Percentiles rank a stretch among this genome's conserved stretches.
Evolutionary conservation across 2,888 invertebrate genomes (phyloP).

Genomic region (Yponomeuta cagnagella): DNA sequence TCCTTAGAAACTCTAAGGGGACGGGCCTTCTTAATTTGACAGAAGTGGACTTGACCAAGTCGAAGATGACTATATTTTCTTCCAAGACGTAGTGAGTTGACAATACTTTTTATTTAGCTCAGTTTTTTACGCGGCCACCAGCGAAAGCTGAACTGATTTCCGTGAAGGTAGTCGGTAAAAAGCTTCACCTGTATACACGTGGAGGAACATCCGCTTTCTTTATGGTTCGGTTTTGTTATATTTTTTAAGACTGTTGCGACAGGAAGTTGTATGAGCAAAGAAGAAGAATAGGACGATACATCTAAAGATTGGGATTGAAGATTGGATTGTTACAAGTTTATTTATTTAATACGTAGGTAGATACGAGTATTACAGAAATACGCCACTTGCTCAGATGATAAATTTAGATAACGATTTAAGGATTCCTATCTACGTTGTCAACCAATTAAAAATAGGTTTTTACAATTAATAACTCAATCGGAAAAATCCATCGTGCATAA

Average conservation of each 20-base stretch:
- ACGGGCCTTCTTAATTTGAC: not conserved
- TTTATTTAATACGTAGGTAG: no score
- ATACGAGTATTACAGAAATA: no score
- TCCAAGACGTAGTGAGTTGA: not conserved
- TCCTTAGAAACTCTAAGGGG: not conserved
- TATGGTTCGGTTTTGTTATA: not conserved
- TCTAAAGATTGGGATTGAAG: not conserved
- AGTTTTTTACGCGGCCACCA: slow-evolving; percentile 8
- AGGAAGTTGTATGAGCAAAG: slow-evolving; percentile 21
- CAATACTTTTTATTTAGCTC: no score
- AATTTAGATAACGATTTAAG: no score
- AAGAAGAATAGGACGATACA: not conserved
- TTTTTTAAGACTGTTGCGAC: not conserved
- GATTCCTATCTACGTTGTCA: no score
- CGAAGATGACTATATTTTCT: not conserved
- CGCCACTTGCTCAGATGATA: no score
- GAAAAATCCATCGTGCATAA: no score
- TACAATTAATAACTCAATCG: no score
- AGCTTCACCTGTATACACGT: slow-evolving; percentile 4
- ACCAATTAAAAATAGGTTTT: no score
- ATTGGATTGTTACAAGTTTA: no score
- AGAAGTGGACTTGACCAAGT: no score
- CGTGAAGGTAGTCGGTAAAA: not conserved
- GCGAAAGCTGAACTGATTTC: slow-evolving; percentile 15
- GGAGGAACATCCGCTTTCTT: slow-evolving; percentile 1